phyloP scores from a whole-genome alignment of 1,140 invertebrate species.

The Copidosoma floridanum region DNA sequence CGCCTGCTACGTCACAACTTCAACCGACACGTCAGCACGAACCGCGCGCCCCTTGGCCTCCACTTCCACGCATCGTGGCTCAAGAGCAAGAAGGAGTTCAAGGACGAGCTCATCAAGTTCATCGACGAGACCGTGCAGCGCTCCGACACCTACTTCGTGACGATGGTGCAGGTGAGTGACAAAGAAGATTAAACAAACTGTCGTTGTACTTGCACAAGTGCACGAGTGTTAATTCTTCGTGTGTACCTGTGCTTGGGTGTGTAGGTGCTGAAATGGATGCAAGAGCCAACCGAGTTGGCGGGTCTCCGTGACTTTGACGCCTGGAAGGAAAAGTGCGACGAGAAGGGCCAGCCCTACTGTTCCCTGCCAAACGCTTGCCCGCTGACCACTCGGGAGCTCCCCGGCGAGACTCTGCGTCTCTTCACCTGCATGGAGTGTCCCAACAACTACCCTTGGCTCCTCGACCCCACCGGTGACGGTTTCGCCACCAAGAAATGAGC shows the following conservation, averaged over 20 bases:
- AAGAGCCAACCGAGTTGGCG: slow-evolving; percentile 86
- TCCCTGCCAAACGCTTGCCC: slow-evolving; percentile 88
- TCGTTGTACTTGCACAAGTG: too few species aligned
- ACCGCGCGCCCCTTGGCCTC: slow-evolving; percentile 90
- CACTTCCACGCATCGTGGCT: slow-evolving; percentile 95
- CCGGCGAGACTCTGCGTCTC: slow-evolving; percentile 86
- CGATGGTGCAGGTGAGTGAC: slow-evolving; percentile 85
- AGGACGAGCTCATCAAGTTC: slow-evolving; percentile 88
- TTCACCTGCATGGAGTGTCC: slow-evolving; percentile 96
- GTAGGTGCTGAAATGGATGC: slow-evolving; percentile 95
- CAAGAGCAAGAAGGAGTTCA: slow-evolving; percentile 91
- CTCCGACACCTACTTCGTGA: slow-evolving; percentile 93
- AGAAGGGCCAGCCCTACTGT: slow-evolving; percentile 90
- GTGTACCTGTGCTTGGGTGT: not conserved
- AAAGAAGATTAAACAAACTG: too few species aligned
- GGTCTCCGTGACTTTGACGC: slow-evolving; percentile 86
- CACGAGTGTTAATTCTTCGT: not conserved
- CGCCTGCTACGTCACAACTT: slow-evolving; percentile 89
- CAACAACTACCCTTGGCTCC: slow-evolving; percentile 92
- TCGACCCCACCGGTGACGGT: slow-evolving; percentile 92
- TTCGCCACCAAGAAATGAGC: slow-evolving; percentile 72
- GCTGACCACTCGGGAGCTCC: slow-evolving; percentile 83
- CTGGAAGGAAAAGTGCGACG: slow-evolving; percentile 95
- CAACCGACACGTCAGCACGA: slow-evolving; percentile 88
- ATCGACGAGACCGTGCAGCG: slow-evolving; percentile 88